A percentile compares a stretch with the other conserved stretches of the same genome.
Evolutionary conservation across 2,113 vertebrate species (phyloP).

Genomic region (Seriola quinqueradiata): DNA sequence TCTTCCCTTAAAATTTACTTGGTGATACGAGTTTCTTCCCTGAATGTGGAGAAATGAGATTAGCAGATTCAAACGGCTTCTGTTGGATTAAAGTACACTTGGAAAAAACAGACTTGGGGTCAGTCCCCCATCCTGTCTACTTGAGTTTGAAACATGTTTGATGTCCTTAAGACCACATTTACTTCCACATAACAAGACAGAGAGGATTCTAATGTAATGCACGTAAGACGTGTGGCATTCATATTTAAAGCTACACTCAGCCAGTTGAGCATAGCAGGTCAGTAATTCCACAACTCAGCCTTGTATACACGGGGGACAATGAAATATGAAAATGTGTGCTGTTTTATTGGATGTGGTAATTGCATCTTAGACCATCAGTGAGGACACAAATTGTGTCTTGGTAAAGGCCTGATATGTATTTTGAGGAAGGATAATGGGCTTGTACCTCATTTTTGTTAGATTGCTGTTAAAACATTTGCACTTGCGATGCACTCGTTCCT

Average conservation of each 20-base stretch:
- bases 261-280: conserved; percentile 50
- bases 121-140: conserved; percentile 1
- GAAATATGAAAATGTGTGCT: conserved; percentile 63
- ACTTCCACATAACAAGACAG: conserved; percentile 39
- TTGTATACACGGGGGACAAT: conserved; percentile 44
- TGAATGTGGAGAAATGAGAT: conserved; percentile 12
- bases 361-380: conserved; percentile 56
- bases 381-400: conserved; percentile 52
- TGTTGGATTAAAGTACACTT: neutral
- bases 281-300: conserved; percentile 44
- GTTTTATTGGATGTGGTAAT: conserved; percentile 64
- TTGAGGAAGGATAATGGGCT: conserved; percentile 66
- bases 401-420: conserved; percentile 51
- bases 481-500: conserved; percentile 25
- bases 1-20: neutral
- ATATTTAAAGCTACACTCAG: conserved; percentile 71
- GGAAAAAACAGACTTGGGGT: conserved; percentile 23
- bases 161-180: conserved; percentile 42
- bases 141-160: conserved; percentile 41
- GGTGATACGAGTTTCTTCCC: neutral
- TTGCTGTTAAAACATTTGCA: conserved; percentile 50
- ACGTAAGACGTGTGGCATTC: conserved; percentile 40
- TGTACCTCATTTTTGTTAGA: conserved; percentile 54
- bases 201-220: conserved; percentile 55
- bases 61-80: neutral